phyloP scores from a whole-genome alignment of 2,888 invertebrate genomes.

The Sminthurides aquaticus region DNA sequence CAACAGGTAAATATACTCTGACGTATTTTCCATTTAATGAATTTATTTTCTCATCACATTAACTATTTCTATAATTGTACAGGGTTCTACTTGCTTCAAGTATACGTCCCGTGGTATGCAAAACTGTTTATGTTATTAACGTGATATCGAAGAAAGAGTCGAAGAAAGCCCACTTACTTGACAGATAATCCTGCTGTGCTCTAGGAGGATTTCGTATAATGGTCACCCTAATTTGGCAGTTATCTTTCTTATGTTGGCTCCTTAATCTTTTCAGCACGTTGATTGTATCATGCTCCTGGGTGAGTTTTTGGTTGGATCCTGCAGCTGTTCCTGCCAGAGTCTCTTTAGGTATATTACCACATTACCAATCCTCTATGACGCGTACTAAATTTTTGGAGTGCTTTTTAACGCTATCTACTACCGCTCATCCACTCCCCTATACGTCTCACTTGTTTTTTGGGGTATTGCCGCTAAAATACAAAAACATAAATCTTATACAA shows the following conservation, averaged over 20 bases:
- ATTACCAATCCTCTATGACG: not conserved
- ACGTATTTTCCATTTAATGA: too few species aligned
- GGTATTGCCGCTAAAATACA: too few species aligned
- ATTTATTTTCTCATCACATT: not conserved
- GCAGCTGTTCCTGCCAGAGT: conserved; percentile 60
- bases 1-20: conserved; percentile 44
- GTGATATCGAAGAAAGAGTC: too few species aligned
- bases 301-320: conserved; percentile 60
- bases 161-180: too few species aligned
- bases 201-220: not conserved
- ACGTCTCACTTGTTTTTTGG: too few species aligned
- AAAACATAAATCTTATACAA: too few species aligned
- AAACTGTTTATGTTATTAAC: too few species aligned
- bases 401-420: too few species aligned
- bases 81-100: conserved; percentile 57
- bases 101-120: conserved; percentile 54
- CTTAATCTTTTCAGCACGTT: conserved; percentile 48
- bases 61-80: too few species aligned
- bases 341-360: conserved; percentile 52
- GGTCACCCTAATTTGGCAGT: too few species aligned
- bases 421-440: too few species aligned
- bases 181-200: too few species aligned
- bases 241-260: not conserved
- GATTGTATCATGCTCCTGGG: conserved; percentile 59
- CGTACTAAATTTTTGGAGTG: conserved; percentile 3